Evolutionary conservation across 2,113 vertebrate species (phyloP), one percentile per base, ranked within the genome.

Genomic region (Smithornis capensis): DNA sequence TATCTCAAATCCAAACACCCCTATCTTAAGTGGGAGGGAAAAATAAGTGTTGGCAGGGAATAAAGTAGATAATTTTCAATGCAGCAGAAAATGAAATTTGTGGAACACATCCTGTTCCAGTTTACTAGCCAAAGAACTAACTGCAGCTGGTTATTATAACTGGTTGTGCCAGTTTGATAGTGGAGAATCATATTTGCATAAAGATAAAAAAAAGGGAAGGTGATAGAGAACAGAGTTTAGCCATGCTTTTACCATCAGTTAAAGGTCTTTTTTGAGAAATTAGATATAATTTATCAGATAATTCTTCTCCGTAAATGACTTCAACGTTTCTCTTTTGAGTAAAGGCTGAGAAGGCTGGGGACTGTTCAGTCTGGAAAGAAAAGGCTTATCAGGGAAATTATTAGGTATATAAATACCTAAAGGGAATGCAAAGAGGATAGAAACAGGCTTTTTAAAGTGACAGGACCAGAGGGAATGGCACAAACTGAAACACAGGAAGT

Each of bases 211-310:
- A 98, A 98, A 97, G 97, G 83, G 89, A 97, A 98, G 96, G 97
- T 98, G 96, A 97, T 96, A 96, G 95, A 97, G 92, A 97, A 96
- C 40, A 96, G 70, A 96, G 92, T 94, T 97, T 97, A 98, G 91
- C 90, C 95, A 97, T 96, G 93, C 83, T 98, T 98, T 98, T 96
- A 96, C 82, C 77, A 96, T 95, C 92, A 97, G 97, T 98, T 97
- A 98, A 97, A 98, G 90, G 93, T 97, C 97, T 98, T 98, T 98
- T 98, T 94, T 97, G 92, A 95, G 96, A 98, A 98, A 98, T 98
- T 97, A 97, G 76, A 73, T 97, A 59, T 96, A 97, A 98, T 97
- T 98, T 97, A 95, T 97, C 97, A 95, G 96, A 95, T 93, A 98
- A 97, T 97, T 98, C 93, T 88, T 98, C 95, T 91, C 95, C 95